phyloP scores from a whole-genome alignment of 2,113 vertebrate species.

The Benitochromis conjunctus region DNA sequence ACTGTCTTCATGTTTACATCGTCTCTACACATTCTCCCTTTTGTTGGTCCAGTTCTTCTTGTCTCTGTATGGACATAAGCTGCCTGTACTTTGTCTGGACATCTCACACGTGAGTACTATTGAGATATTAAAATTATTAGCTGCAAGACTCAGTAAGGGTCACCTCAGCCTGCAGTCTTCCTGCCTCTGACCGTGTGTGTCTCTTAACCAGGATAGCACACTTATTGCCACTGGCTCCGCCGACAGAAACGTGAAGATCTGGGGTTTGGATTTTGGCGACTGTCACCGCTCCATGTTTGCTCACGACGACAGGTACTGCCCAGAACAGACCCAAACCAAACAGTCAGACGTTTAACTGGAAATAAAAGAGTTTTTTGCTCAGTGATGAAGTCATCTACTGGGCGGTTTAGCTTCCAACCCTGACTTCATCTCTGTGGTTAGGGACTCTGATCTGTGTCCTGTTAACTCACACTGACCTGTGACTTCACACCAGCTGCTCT shows the following conservation, averaged over 20 bases:
- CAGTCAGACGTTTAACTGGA: neutral
- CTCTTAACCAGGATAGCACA: constrained; percentile 78
- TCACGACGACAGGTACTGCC: constrained; percentile 90
- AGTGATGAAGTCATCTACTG: neutral
- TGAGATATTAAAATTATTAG: neutral
- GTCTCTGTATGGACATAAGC: constrained; percentile 95
- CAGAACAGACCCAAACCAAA: neutral
- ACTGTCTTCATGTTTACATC: neutral
- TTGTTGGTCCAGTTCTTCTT: constrained; percentile 85
- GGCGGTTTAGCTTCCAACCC: neutral
- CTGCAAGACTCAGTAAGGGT: neutral
- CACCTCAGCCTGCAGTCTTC: neutral
- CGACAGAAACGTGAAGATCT: constrained; percentile 95
- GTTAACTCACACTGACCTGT: neutral
- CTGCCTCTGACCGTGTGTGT: neutral
- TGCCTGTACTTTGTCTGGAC: constrained; percentile 95
- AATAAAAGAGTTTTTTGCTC: neutral
- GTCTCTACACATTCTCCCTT: neutral
- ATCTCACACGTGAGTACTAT: constrained; percentile 89
- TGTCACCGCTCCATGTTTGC: constrained; percentile 96
- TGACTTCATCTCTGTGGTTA: constrained; percentile 20
- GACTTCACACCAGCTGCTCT: constrained; percentile 46
- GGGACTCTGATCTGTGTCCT: neutral
- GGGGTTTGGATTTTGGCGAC: constrained; percentile 97
- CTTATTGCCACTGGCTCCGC: constrained; percentile 93